Evolutionary conservation across 2,113 vertebrate species (phyloP), one percentile per base, ranked within the genome.

Genomic region (Tor tambroides): DNA sequence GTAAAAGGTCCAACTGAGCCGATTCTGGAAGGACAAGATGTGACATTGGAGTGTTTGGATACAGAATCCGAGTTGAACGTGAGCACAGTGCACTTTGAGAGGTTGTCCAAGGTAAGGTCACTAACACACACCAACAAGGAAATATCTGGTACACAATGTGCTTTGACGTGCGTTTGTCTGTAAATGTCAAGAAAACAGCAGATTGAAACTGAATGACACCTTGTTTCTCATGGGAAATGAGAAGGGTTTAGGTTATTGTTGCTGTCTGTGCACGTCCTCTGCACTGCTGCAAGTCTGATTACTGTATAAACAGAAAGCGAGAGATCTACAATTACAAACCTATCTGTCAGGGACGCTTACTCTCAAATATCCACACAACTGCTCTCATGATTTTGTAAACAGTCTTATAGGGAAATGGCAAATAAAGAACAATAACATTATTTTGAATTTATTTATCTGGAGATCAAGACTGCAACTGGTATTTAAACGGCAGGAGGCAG

Each of bases 21-120:
- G 0, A 84, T 95, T 38, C n/a, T 95, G 91, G 93, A 94, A 75
- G 94, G 93, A 6, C 81, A 93, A 0, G 14, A 23, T 4, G 28
- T 95, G 86, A 91, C 69, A 0, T 88, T 96, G 90, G 93, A 95
- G 89, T 96, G 95, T 61, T 59, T 89, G 19, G 88, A 86, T 88
- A 56, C 90, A 0, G 92, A 95, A 72, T 85, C 91, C 2, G 90
- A 94, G 0, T 21, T 77, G 69, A 94, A 95, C 92, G 93, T 94
- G 90, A 94, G 91, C 89, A 86, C 89, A 10, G 93, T 95, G 83
- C 88, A 89, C 82, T 94, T 96, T 83, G 94, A 96, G 90, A 80
- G 85, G 30, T 91, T 87, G 43, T 92, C 88, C 32, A 81, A 88
- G 93, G 95, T 95, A 32, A 91, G 91, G 5, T 23, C 23, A 5